A percentile compares a stretch with the other conserved stretches of the same genome.
Conservation (phyloP, 2,888 invertebrate genomes). For the Diloba caeruleocephala region DNA sequence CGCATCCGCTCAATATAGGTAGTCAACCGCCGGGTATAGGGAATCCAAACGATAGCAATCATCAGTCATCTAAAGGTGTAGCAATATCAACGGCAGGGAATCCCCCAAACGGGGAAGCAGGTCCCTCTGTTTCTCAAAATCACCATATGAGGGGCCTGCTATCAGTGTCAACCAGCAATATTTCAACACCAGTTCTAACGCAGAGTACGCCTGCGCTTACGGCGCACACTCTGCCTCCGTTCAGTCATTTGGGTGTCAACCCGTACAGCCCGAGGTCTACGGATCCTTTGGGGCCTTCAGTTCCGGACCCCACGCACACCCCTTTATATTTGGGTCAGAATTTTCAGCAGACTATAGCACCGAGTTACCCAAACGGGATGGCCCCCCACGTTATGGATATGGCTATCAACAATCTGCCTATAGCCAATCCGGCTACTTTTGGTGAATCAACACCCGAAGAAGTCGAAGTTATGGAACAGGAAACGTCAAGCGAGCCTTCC, state of each 20-base stretch:
- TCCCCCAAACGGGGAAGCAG: constrained; percentile 99
- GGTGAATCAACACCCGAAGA: constrained; percentile 90
- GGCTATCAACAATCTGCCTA: constrained; percentile 91
- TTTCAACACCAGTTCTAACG: constrained; percentile 88
- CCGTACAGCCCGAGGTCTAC: constrained; percentile 89
- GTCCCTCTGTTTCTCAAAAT: constrained; percentile 96
- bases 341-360: constrained; percentile 89
- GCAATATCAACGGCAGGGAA: constrained; percentile 90
- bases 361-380: constrained; percentile 95
- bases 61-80: constrained; percentile 78
- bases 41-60: constrained; percentile 79
- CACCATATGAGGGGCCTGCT: constrained; percentile 97
- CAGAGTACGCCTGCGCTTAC: constrained; percentile 88
- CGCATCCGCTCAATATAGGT: constrained; percentile 89
- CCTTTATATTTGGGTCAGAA: constrained; percentile 90
- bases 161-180: constrained; percentile 92
- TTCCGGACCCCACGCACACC: constrained; percentile 89
- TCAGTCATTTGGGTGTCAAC: constrained; percentile 90
- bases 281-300: constrained; percentile 89
- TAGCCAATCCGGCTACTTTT: constrained; percentile 95
- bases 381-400: constrained; percentile 95
- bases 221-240: constrained; percentile 88
- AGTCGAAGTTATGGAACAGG: constrained; percentile 85
- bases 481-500: constrained; percentile 78
- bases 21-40: constrained; percentile 88